Conservation (phyloP, 2,888 invertebrate species). For the Drosophila ustulata region DNA sequence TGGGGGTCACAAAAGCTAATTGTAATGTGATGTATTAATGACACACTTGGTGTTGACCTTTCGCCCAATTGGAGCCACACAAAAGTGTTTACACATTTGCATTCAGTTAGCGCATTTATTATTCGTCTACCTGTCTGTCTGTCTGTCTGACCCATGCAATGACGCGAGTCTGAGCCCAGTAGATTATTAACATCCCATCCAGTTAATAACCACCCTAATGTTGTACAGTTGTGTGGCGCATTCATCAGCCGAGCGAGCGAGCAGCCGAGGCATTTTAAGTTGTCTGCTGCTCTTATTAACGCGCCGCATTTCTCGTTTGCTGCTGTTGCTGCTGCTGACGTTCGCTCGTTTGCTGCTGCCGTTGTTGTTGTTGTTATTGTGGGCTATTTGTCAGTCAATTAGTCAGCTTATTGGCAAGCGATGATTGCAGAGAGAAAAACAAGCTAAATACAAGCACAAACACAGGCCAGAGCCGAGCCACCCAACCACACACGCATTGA, state of each 20-base stretch:
- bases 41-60: conserved; percentile 6
- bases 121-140: conserved; percentile 11
- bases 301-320: conserved; percentile 44
- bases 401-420: conserved; percentile 80
- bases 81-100: conserved; percentile 13
- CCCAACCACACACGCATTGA: conserved; percentile 16
- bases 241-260: conserved; percentile 36
- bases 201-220: conserved; percentile 76
- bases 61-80: not conserved
- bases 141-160: not conserved
- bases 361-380: conserved; percentile 44
- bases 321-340: too few species aligned
- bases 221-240: conserved; percentile 72
- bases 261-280: conserved; percentile 57
- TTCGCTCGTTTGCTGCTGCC: conserved; percentile 19
- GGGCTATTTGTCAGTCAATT: conserved; percentile 78
- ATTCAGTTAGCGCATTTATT: conserved; percentile 16
- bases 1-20: not conserved
- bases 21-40: not conserved
- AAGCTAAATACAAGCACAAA: conserved; percentile 70
- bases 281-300: conserved; percentile 72
- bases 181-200: conserved; percentile 57
- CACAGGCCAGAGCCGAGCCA: conserved; percentile 25
- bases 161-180: conserved; percentile 10
- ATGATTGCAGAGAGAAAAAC: conserved; percentile 78